Base-by-base conservation (phyloP, 2,113 vertebrate species). In the Phaethornis superciliosus region DNA sequence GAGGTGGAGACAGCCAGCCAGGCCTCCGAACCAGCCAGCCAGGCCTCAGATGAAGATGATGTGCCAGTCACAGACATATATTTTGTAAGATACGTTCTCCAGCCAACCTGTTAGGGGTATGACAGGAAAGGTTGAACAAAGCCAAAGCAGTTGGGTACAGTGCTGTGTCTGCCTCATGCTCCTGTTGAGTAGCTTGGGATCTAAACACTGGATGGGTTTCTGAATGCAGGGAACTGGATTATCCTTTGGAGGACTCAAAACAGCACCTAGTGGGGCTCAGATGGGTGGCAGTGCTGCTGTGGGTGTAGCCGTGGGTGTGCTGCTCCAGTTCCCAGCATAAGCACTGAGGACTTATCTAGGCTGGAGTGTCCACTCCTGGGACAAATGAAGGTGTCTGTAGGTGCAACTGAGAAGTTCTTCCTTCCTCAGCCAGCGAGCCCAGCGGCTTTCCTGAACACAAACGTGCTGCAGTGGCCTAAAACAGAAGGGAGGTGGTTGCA, bases 1-100 rank as follows among this genome's bases (percentile, higher is more conserved):
- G 99, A 98, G 88, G 98, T 97, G 7, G 99, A 99, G 91, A 96
- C 98, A 0, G 96, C 98, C 96, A 99, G 99, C 96, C 98, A 98
- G 98, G 97, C 98, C 96, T 99, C 99, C 0, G 99, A 99, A 32
- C 98, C 98, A 51, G 98, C 98, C 96, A 99, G 99, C 97, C 99
- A 99, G 96, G 98, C 99, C 93, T 99, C 99, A 0, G 99, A 99
- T 9, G 99, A 99, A 30, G 99, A 99, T 1, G 99, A 99, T 0
- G 97, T 98, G 75, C 99, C 99, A 70, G 97, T 99, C 96, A 98
- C 99, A 64, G 99, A 99, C 96, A 99, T 99, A 91, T 99, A 99
- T 97, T 99, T 99, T 97, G 99, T 99, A 98, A 99, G 99, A 98
- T 23, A 47, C 64, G 19, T 42, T 63, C 64, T 81, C 58, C 13